phyloP scores from a whole-genome alignment of 2,797 vertebrate genomes.

The Chrosomus eos region DNA sequence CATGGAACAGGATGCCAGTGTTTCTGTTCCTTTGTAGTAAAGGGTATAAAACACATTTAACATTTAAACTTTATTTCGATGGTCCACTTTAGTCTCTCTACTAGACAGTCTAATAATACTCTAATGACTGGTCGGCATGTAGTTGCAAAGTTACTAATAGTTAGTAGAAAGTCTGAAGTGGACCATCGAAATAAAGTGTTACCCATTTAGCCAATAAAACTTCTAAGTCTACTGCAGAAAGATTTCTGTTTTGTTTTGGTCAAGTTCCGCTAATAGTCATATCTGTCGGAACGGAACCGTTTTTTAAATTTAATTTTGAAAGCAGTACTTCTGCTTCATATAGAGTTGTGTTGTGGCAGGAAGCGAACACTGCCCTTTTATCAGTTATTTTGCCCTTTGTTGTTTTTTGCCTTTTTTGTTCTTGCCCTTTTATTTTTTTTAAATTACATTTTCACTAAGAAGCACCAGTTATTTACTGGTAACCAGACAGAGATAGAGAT shows the following conservation, averaged over 20 bases:
- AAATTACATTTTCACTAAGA: not conserved
- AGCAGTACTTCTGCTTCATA: constrained; percentile 31
- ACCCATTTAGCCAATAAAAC: not conserved
- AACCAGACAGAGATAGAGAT: not conserved
- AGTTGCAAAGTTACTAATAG: not conserved
- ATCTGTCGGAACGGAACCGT: not conserved
- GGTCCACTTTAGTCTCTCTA: not conserved
- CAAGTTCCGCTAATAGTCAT: constrained; percentile 3
- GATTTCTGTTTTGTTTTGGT: not conserved
- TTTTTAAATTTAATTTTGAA: constrained; percentile 14
- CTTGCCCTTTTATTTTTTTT: not conserved
- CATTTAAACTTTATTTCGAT: not conserved
- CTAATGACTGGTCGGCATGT: not conserved
- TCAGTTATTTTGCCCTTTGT: too few species aligned
- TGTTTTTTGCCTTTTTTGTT: too few species aligned
- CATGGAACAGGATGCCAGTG: not conserved
- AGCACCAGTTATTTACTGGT: not conserved
- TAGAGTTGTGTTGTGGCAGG: not conserved
- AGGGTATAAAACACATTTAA: not conserved
- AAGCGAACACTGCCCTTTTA: not conserved
- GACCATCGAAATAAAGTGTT: not conserved
- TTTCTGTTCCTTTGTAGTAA: not conserved
- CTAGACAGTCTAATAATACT: not conserved
- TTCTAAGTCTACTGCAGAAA: too few species aligned
- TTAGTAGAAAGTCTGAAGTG: not conserved